Evolutionary conservation across 1,140 invertebrate species (phyloP).

Genomic region (Bombus haemorrhoidalis): DNA sequence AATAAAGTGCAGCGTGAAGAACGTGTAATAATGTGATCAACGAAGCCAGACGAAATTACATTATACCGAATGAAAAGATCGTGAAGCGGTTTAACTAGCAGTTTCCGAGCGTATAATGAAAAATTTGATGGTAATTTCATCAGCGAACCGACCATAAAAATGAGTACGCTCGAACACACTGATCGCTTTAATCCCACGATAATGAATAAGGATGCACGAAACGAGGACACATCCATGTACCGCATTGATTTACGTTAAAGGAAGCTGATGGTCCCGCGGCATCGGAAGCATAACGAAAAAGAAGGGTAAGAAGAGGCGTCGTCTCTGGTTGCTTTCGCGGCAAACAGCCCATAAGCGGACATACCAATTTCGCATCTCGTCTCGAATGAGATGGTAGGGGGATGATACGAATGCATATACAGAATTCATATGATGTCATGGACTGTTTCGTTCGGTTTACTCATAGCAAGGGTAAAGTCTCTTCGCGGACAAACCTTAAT

Average conservation of each 20-base stretch:
- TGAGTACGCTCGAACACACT: background rate
- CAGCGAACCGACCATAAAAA: background rate
- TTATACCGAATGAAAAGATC: background rate
- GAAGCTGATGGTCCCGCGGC: background rate
- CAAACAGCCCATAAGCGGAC: slow-evolving; percentile 53
- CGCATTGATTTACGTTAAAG: slow-evolving; percentile 32
- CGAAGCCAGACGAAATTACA: background rate
- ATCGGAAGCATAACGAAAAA: background rate
- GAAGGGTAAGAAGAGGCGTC: background rate
- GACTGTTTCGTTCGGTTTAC: slow-evolving; percentile 60
- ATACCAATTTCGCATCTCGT: slow-evolving; percentile 45
- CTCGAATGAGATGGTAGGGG: slow-evolving; percentile 14
- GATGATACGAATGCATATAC: slow-evolving; percentile 59
- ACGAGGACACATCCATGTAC: background rate
- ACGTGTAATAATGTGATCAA: background rate
- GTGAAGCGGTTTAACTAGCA: background rate
- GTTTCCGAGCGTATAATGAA: background rate
- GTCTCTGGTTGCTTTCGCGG: background rate
- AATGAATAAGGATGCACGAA: background rate
- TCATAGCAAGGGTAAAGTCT: background rate
- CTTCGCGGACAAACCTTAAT: slow-evolving; percentile 35
- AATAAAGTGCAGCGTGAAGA: background rate
- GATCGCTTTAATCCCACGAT: background rate
- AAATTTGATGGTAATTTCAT: background rate
- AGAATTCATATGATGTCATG: slow-evolving; percentile 71